phyloP scores from a whole-genome alignment of 2,888 invertebrate species.

The Tipula confusa region DNA sequence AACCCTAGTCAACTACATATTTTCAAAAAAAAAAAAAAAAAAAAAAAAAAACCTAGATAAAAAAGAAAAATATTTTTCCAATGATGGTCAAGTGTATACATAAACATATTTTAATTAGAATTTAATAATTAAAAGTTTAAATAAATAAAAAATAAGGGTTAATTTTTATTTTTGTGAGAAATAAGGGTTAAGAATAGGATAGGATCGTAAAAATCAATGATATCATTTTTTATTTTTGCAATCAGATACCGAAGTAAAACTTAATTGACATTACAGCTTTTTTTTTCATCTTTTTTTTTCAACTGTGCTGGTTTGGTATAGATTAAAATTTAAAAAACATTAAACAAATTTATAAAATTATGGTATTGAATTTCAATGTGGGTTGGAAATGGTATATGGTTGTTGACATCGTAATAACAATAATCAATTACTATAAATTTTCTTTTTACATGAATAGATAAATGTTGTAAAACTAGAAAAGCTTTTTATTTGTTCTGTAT shows the following conservation, averaged over 20 bases:
- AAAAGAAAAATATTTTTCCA: background rate
- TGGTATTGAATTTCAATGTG: background rate
- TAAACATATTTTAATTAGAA: slow-evolving; percentile 20
- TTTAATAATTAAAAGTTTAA: background rate
- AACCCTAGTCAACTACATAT: background rate
- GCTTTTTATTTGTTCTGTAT: background rate
- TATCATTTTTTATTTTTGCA: background rate
- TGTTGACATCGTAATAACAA: background rate
- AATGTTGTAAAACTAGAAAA: background rate
- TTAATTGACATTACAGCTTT: background rate
- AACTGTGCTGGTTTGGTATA: background rate
- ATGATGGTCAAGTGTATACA: background rate
- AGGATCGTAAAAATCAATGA: background rate
- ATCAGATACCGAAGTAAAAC: background rate
- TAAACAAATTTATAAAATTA: background rate
- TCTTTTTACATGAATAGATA: background rate
- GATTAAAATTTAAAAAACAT: background rate
- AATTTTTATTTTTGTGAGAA: background rate
- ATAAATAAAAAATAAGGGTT: background rate
- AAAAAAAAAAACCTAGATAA: background rate
- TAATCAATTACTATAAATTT: background rate
- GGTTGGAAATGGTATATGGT: no score
- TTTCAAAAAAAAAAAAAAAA: background rate
- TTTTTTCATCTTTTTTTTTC: background rate
- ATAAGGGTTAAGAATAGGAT: background rate